Percentiles rank a stretch among this genome's conserved stretches.
Conservation (phyloP, 2,888 invertebrate species). For the Leptarthrus brevirostris region DNA sequence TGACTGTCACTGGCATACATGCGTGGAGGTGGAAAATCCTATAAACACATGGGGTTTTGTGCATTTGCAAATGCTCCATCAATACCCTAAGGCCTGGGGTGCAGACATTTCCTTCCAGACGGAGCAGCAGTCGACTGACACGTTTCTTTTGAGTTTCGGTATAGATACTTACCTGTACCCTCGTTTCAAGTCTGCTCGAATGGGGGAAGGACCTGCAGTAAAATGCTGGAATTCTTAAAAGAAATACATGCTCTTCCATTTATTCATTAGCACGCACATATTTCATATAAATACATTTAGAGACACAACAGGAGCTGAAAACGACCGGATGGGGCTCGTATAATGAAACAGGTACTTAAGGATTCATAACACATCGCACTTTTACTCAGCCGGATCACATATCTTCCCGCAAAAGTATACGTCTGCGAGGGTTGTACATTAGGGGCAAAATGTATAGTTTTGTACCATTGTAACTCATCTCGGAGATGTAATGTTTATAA, state of each 20-base stretch:
- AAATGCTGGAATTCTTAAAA: conserved; percentile 26
- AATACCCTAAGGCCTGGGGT: conserved; percentile 11
- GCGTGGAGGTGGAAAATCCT: conserved; percentile 23
- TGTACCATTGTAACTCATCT: conserved; percentile 40
- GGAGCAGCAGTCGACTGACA: conserved; percentile 18
- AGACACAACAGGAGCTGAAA: conserved; percentile 5
- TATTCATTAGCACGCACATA: conserved; percentile 54
- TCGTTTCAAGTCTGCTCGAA: conserved; percentile 14
- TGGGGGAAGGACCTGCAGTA: conserved; percentile 3
- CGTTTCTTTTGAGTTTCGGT: conserved; percentile 3
- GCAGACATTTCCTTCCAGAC: conserved; percentile 7
- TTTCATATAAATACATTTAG: conserved; percentile 50
- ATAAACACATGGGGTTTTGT: conserved; percentile 19
- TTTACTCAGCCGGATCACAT: conserved; percentile 43
- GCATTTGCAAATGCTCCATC: conserved; percentile 16
- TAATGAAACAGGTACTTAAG: conserved; percentile 50
- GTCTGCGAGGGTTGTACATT: conserved; percentile 37
- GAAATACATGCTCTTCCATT: conserved; percentile 51
- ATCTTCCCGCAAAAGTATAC: conserved; percentile 25
- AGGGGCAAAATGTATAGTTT: conserved; percentile 43
- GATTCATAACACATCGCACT: conserved; percentile 53
- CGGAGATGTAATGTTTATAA: neutral
- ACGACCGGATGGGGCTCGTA: conserved; percentile 39
- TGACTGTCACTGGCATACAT: conserved; percentile 57
- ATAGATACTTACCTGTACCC: conserved; percentile 5